phyloP scores from a whole-genome alignment of 2,888 invertebrate genomes.

The Apamea monoglypha region DNA sequence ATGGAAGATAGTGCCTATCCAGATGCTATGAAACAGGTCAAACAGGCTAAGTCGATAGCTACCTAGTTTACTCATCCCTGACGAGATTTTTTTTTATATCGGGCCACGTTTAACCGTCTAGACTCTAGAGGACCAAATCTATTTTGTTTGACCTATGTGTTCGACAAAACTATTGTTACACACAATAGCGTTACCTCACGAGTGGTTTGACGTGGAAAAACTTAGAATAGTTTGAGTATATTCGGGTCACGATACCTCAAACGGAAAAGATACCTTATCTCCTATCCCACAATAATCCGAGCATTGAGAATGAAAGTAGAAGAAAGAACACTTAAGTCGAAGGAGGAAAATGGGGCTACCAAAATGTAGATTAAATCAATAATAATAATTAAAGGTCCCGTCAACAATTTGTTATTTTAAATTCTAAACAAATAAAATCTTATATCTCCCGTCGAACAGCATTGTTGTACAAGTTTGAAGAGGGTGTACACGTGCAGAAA shows the following conservation, averaged over 20 bases:
- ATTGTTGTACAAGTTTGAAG: conserved; percentile 6
- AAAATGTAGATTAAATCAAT: conserved; percentile 3
- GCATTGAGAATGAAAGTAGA: neutral
- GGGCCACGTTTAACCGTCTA: neutral
- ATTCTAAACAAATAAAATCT: conserved; percentile 2
- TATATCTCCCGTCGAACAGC: neutral
- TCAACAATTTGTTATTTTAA: neutral
- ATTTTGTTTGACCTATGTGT: neutral
- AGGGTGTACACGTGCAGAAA: neutral
- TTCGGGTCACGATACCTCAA: conserved; percentile 12
- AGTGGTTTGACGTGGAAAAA: neutral
- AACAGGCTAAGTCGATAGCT: neutral
- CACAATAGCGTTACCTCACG: conserved; percentile 9
- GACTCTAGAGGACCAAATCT: neutral
- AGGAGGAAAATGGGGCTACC: neutral
- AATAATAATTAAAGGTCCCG: too few species aligned
- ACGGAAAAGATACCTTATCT: conserved; percentile 4
- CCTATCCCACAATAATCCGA: neutral
- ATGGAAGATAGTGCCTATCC: neutral
- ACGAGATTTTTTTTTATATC: neutral
- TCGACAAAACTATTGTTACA: conserved; percentile 9
- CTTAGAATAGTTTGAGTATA: neutral
- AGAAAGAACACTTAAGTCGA: neutral
- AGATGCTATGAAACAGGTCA: neutral
- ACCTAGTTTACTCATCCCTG: neutral